Evolutionary conservation across 2,888 invertebrate species (phyloP), one percentile per base, ranked within the genome.

Genomic region (Eupithecia insigniata): DNA sequence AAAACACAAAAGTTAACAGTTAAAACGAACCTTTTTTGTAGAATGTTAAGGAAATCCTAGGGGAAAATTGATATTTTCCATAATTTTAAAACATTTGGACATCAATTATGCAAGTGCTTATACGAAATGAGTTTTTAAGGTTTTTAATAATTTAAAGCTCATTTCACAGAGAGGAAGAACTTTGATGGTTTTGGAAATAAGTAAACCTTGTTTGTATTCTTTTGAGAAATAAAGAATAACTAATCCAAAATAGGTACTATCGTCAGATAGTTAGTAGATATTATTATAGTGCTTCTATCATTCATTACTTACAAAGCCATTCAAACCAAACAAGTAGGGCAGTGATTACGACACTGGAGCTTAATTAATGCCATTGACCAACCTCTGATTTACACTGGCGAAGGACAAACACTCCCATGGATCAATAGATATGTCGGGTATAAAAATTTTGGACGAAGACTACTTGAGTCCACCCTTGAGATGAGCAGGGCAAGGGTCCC

Each of bases 381-480:
- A 28, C 46, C 70, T 32, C 36, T 70, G 70, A 71, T 67, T 71
- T 62, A 71, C 34, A 28, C 61, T n/a, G 36, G 36, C 55, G 8
- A n/a, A 14, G 58, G 12, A 28, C 36, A 66, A 60, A 68, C 60
- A 43, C 30, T 28, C 58, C 30, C 30, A 61, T 28, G 22, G 30
- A 68, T 68, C 60, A 61, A 68, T 68, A 60, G 60, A 51, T 43
- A 43, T 43, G 22, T 55, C 26, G 26, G 26, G 55, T 55, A 22
- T n/a, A n/a, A n/a, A n/a, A n/a, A n/a, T n/a, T 55, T 55, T 14
- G 55, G 26, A 55, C n/a, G n/a, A n/a, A n/a, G 26, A 22, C 26
- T 46, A n/a, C 14, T 55, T 55, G 26, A 12, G 14, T 26, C 55
- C 51, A 22, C 51, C 26, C 55, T 55, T 26, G 55, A n/a, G n/a